Evolutionary conservation across 2,888 invertebrate genomes (phyloP).

Genomic region (Fragum fragum): DNA sequence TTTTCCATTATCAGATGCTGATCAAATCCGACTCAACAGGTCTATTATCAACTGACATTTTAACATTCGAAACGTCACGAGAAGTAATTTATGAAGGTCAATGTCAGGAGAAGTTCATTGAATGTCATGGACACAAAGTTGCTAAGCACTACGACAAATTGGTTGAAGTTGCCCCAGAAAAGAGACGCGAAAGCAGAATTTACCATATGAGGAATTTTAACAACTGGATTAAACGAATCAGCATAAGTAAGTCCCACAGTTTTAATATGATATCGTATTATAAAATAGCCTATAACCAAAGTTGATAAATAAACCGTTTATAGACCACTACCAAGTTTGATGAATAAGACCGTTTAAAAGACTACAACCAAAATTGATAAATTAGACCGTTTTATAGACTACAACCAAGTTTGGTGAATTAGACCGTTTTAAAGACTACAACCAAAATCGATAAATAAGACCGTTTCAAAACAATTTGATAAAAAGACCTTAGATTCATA

Average conservation of each 20-base stretch:
- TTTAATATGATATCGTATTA: background rate
- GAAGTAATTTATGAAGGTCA: background rate
- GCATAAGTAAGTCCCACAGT: slow-evolving; percentile 90
- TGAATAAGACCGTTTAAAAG: background rate
- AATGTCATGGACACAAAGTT: slow-evolving; percentile 88
- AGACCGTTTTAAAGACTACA: background rate
- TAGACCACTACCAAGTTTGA: background rate
- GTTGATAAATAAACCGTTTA: background rate
- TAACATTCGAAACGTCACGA: background rate
- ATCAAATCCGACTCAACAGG: background rate
- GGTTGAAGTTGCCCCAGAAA: slow-evolving; percentile 90
- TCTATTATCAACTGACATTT: background rate
- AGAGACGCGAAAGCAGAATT: slow-evolving; percentile 95
- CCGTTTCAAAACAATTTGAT: too few species aligned
- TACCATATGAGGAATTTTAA: slow-evolving; percentile 98
- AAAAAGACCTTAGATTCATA: too few species aligned
- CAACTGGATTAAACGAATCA: slow-evolving; percentile 99
- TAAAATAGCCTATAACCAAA: background rate
- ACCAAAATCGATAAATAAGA: too few species aligned
- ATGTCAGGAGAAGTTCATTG: background rate
- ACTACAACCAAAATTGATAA: background rate
- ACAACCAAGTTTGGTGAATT: background rate
- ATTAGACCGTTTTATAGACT: background rate
- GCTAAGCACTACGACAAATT: slow-evolving; percentile 97
- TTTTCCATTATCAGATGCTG: background rate